phyloP scores from a whole-genome alignment of 2,113 vertebrate species.

The Terrapene triunguis region DNA sequence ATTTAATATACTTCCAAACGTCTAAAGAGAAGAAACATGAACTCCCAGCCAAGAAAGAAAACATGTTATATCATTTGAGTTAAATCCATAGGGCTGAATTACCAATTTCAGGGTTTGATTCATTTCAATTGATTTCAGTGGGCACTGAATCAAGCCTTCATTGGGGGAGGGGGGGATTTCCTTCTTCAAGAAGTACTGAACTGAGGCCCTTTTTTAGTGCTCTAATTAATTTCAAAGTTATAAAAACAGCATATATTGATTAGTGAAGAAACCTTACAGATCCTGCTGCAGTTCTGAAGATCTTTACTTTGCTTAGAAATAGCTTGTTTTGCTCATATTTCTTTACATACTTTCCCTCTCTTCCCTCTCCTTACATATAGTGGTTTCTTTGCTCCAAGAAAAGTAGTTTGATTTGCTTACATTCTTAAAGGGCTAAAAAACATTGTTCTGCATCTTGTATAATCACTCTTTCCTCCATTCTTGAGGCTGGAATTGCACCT shows the following conservation, averaged over 20 bases:
- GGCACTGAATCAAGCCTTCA: not conserved
- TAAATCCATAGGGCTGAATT: not conserved
- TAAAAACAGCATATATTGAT: not conserved
- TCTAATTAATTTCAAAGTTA: not conserved
- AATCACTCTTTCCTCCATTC: not conserved
- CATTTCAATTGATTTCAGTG: not conserved
- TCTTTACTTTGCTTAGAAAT: not conserved
- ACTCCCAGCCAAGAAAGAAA: slow-evolving; percentile 20
- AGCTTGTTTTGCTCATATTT: not conserved
- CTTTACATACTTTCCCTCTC: not conserved
- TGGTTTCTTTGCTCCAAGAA: not conserved
- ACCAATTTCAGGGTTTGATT: not conserved
- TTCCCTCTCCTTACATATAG: not conserved
- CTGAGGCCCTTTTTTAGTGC: not conserved
- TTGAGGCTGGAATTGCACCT: not conserved
- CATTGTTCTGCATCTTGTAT: not conserved
- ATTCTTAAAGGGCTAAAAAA: not conserved
- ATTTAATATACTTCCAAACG: slow-evolving; percentile 50
- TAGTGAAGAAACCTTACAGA: not conserved
- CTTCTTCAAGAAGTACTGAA: not conserved
- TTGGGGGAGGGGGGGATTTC: not conserved
- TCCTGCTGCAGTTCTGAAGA: not conserved
- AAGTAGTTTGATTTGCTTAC: not conserved
- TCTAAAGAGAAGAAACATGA: slow-evolving; percentile 28
- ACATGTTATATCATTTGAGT: not conserved